Evolutionary conservation across 1,140 invertebrate species (phyloP), one percentile per base, ranked within the genome.

Genomic region (Rhyzopertha dominica): DNA sequence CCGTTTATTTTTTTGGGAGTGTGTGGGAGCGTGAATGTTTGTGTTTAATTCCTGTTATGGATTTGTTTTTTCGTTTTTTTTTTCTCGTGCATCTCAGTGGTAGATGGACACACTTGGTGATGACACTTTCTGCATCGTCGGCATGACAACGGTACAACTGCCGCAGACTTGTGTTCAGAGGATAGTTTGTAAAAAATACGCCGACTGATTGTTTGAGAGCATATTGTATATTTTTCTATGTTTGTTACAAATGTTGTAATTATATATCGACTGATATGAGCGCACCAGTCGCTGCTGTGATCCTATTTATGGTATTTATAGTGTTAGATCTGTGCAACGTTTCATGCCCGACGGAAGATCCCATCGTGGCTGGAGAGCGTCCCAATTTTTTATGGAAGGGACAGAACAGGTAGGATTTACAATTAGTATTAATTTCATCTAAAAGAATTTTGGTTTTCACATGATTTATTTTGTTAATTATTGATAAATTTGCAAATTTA

Each of bases 141-240:
- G n/a, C n/a, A n/a, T n/a, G n/a, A n/a, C n/a, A n/a, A n/a, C n/a
- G n/a, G n/a, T n/a, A n/a, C n/a, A n/a, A n/a, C n/a, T n/a, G n/a
- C n/a, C n/a, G n/a, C n/a, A n/a, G n/a, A n/a, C n/a, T n/a, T n/a
- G n/a, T n/a, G n/a, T n/a, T n/a, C n/a, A n/a, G n/a, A n/a, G n/a
- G n/a, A n/a, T n/a, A n/a, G n/a, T n/a, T n/a, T n/a, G n/a, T n/a
- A n/a, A n/a, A 38, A 35, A 32, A 46, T 18, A 59, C 37, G 53
- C 46, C 51, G 61, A 63, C 58, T 58, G 57, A 62, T 63, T 60
- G 56, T 62, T 63, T 59, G 62, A 64, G 56, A 62, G 56, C 59
- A 58, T 62, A 65, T 55, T 67, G 65, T 67, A 65, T 67, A 67
- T 67, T 67, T 67, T 67, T 67, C 59, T 67, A 67, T 67, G 56